Evolutionary conservation across 2,888 invertebrate species (phyloP).

Genomic region (Melolontha melolontha): DNA sequence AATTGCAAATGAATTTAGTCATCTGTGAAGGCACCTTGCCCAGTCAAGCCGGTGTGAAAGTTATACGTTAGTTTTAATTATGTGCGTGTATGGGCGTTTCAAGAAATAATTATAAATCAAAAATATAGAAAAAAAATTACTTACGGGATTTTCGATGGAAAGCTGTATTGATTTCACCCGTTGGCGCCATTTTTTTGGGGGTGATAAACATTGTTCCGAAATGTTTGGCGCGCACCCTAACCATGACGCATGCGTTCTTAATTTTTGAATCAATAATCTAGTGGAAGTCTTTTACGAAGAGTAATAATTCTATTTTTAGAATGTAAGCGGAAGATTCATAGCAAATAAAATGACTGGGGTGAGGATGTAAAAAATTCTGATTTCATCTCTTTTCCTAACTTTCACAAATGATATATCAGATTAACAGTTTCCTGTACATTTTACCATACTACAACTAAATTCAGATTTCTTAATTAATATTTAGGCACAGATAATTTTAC

Average conservation of each 20-base stretch:
- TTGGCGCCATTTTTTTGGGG: slow-evolving; percentile 45
- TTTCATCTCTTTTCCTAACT: slow-evolving; percentile 19
- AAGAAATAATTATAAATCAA: neutral
- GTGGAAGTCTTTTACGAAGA: slow-evolving; percentile 30
- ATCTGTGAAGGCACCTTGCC: slow-evolving; percentile 39
- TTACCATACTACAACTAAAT: no score
- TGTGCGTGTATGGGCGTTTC: neutral
- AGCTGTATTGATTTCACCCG: slow-evolving; percentile 39
- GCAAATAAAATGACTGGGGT: slow-evolving; percentile 34
- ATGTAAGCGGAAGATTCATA: slow-evolving; percentile 27
- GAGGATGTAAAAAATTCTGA: slow-evolving; percentile 13
- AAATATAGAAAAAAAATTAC: slow-evolving; percentile 1
- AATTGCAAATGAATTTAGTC: slow-evolving; percentile 41
- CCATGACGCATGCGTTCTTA: slow-evolving; percentile 41
- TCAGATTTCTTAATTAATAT: no score
- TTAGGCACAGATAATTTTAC: no score
- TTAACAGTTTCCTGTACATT: no score
- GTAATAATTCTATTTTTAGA: slow-evolving; percentile 35
- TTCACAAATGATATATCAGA: neutral
- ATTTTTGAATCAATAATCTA: slow-evolving; percentile 42
- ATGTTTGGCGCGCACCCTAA: slow-evolving; percentile 34
- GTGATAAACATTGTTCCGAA: slow-evolving; percentile 22
- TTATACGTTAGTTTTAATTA: slow-evolving; percentile 18
- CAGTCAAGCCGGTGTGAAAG: neutral
- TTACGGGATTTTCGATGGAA: slow-evolving; percentile 15